A percentile compares a stretch with the other conserved stretches of the same genome.
Evolutionary conservation across 2,113 vertebrate species (phyloP).

Genomic region (Brachypteracias leptosomus): DNA sequence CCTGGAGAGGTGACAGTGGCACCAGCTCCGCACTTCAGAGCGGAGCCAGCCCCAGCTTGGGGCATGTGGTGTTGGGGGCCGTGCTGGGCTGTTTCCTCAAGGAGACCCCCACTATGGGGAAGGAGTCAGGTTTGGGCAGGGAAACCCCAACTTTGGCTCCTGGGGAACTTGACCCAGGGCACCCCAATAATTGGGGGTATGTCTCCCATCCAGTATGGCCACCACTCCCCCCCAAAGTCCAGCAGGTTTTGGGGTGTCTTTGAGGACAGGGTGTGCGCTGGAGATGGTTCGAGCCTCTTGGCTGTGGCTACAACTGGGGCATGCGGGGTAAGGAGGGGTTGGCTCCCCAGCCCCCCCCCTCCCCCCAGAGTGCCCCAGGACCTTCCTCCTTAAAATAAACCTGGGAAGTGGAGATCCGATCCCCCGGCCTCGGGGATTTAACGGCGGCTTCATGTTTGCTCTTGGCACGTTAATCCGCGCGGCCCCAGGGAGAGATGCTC

Average conservation of each 20-base stretch:
- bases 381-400: slow-evolving; percentile 52
- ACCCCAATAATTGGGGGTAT: fast-evolving
- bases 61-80: fast-evolving
- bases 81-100: fast-evolving
- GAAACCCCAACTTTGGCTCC: background rate
- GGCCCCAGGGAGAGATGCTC: fast-evolving
- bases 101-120: fast-evolving
- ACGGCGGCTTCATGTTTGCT: background rate
- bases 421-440: background rate
- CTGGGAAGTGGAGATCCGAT: slow-evolving; percentile 4
- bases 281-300: background rate
- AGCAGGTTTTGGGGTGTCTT: background rate
- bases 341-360: background rate
- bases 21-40: fast-evolving
- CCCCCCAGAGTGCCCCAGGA: background rate
- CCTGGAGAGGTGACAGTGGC: fast-evolving
- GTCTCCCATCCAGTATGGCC: background rate
- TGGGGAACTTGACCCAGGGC: background rate
- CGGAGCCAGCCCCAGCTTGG: background rate
- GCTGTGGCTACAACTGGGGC: background rate
- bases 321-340: fast-evolving
- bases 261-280: fast-evolving
- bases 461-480: background rate
- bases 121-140: background rate
- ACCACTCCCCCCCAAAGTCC: background rate